Conservation (phyloP, 2,113 vertebrate genomes). For the Malurus elegans region DNA sequence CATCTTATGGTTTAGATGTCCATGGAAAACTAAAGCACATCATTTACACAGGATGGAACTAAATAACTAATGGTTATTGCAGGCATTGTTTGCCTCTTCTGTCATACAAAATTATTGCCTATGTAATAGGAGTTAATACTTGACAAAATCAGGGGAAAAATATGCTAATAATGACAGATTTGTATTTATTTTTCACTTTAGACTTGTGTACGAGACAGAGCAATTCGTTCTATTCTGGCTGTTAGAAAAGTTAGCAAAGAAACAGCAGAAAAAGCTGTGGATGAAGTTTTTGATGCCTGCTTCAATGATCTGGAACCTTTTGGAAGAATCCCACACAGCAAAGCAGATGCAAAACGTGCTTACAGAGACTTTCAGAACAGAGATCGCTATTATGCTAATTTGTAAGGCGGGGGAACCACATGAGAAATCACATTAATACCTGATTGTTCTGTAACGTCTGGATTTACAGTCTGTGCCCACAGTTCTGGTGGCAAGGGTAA, state of each 20-base stretch:
- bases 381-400: slow-evolving; percentile 85
- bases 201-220: slow-evolving; percentile 89
- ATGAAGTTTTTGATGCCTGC: slow-evolving; percentile 92
- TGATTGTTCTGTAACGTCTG: background rate
- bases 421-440: background rate
- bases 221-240: slow-evolving; percentile 90
- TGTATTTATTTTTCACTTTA: slow-evolving; percentile 52
- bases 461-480: background rate
- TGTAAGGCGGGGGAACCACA: slow-evolving; percentile 50
- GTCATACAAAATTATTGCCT: background rate
- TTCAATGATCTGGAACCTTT: slow-evolving; percentile 94
- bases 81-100: background rate
- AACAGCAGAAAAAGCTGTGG: slow-evolving; percentile 85
- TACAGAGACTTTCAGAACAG: slow-evolving; percentile 86
- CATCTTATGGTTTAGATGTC: background rate
- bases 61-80: background rate
- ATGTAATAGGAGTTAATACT: background rate
- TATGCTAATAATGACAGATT: background rate
- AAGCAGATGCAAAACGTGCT: slow-evolving; percentile 83
- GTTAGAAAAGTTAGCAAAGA: slow-evolving; percentile 87
- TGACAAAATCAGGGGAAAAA: background rate
- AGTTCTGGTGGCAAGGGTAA: background rate
- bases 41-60: background rate
- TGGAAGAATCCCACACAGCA: slow-evolving; percentile 88
- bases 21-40: background rate